Evolutionary conservation across 1,140 invertebrate genomes (phyloP), one percentile per base, ranked within the genome.

Genomic region (Druon quercuslanigerum): DNA sequence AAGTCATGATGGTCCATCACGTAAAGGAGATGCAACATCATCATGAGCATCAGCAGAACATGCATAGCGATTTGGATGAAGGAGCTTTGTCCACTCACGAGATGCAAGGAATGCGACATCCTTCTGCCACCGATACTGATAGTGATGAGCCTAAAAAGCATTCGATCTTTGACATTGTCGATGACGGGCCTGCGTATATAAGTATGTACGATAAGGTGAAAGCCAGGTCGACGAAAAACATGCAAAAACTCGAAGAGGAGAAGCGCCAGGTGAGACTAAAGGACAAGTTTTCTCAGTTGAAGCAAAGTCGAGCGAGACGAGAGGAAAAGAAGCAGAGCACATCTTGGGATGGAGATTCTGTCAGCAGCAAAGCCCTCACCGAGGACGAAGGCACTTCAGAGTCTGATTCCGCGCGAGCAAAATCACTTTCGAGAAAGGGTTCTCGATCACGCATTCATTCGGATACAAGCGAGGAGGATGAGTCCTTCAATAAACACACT

Each of bases 141-240:
- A 95, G 95, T 87, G 94, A 94, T 81, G 93, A 94, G 82, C 94
- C 94, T 60, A 95, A 97, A 87, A 97, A 96, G 90, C 96, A 96
- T 91, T 97, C 96, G n/a, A 97, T 97, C 82, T 98, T 97, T 90
- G 96, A 97, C 87, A 97, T 97, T 77, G 94, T 96, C 25, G 96
- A 97, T 84, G 96, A 98, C 84, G 97, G 96, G 79, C 96, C 96
- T 4, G 95, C 95, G 14, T 98, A 98, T 87, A 97, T 98, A 77
- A 99, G 98, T 50, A 99, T 99, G 98, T 99, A 99, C 89, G 98
- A 99, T 88, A 99, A 99, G 91, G 97, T 99, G 0, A 99, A 99
- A 91, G 96, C 97, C 5, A 94, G 98, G 56, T 98, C 97, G 33
- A 98, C 96, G 74, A 97, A 97, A 88, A 96, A 97, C 86, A 96